Evolutionary conservation across 1,140 invertebrate genomes (phyloP).

Genomic region (Globodera rostochiensis): DNA sequence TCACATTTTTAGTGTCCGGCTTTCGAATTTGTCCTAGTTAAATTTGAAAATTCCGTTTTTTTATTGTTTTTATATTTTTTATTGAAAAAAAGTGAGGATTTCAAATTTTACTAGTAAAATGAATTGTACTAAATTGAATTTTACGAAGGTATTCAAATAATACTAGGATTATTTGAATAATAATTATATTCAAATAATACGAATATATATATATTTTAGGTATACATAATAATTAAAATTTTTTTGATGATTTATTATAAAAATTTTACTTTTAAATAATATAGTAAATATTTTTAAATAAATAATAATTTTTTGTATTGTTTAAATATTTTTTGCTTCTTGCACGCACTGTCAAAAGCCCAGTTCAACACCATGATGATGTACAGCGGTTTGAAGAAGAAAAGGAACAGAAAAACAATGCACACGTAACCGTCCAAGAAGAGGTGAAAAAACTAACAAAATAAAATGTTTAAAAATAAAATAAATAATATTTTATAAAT

Average conservation of each 20-base stretch:
- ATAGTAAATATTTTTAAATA: not conserved
- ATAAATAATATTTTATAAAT: slow-evolving; percentile 16
- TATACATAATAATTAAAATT: not conserved
- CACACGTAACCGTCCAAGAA: slow-evolving; percentile 37
- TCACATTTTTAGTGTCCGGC: no score
- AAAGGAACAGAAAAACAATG: slow-evolving; percentile 48
- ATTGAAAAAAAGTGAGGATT: no score
- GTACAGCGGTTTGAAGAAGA: slow-evolving; percentile 55
- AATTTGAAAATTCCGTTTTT: no score
- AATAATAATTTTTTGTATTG: not conserved
- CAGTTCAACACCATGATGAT: slow-evolving; percentile 55
- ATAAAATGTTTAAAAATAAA: slow-evolving; percentile 6
- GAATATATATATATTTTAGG: not conserved
- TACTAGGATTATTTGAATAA: no score
- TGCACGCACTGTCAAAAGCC: slow-evolving; percentile 51
- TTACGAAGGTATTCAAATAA: no score
- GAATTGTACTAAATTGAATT: no score
- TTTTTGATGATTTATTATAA: no score
- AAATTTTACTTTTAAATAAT: not conserved
- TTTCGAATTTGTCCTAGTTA: no score
- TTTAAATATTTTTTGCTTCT: not conserved
- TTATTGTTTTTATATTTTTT: no score
- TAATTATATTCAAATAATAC: no score
- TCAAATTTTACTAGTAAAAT: no score
- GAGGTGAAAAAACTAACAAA: slow-evolving; percentile 51